Evolutionary conservation across 2,888 invertebrate genomes (phyloP), one percentile per base, ranked within the genome.

Genomic region (Salticus scenicus): DNA sequence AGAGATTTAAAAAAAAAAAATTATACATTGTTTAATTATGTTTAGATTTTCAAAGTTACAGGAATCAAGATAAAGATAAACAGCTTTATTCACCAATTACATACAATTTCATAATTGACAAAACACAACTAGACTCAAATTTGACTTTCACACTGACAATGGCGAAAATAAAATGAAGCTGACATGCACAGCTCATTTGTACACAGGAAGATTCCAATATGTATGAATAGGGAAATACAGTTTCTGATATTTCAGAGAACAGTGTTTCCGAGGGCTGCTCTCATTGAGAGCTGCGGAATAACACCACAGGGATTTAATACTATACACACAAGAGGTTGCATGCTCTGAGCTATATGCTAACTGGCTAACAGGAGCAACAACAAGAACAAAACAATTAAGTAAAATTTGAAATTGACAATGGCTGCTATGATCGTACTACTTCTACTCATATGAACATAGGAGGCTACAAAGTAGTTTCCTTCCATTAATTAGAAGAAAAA

Each of bases 41-140:
- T n/a, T 47, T 47, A 17, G 47, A 47, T 2, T 57, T 1, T 24
- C 57, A 57, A 57, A 57, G 57, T 57, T 57, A 57, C 57, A 24
- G 57, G 57, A 57, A 57, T 57, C 57, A 33, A 67, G 31, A 7
- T 90, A 90, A 90, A 90, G 91, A 91, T 90, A 90, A 90, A 90
- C 90, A 91, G 90, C 90, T 91, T 91, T 91, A 91, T 91, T 91
- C 90, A 90, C 90, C 90, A 91, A 90, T 90, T 90, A 89, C 89
- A 89, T 90, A 90, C 89, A 89, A 87, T 87, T 87, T 78, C 89
- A 89, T 89, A 89, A 90, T 89, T 90, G 90, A 90, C 90, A 90
- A 89, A 90, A 89, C 90, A 90, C 89, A 89, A 76, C 86, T 86
- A 86, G 86, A 86, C 86, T 86, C 86, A 71, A 86, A 79, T 80